Evolutionary conservation across 2,113 vertebrate species (phyloP), one percentile per base, ranked within the genome.

Genomic region (Eolophus roseicapilla): DNA sequence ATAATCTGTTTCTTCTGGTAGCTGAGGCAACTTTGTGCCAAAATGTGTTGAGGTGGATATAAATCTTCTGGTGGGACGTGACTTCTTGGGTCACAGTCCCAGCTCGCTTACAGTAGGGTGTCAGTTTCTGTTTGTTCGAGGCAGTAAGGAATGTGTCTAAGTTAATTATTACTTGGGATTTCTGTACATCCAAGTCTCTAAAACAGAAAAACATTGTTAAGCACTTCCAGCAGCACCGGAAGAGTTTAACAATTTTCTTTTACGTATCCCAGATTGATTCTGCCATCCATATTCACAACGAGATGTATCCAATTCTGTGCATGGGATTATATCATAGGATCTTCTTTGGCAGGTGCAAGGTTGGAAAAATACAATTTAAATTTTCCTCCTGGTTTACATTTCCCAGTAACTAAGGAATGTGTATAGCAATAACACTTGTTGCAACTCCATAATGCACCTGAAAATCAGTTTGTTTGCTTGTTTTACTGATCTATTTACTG

Each of bases 81-180:
- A 49, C 69, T 84, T 44, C 73, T 81, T 73, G 74, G 57, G 88
- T 82, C 83, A 93, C 62, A 79, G 49, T 73, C 46, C 25, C 78
- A 28, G 49, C 53, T 91, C 8, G 3, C 77, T 75, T 89, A 93
- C 6, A 6, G 44, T 46, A 82, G 31, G 12, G 57, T 91, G 88
- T 85, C 83, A 87, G 52, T 59, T 96, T 92, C 25, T 94, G 62
- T 91, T 94, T 94, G 74, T 71, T 82, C 63, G 88, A 53, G 49
- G 86, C 62, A 76, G 49, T 50, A 82, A 91, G 52, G 77, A 93
- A 92, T 94, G 86, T 29, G 19, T 68, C 46, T 33, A 50, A 91
- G 79, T 92, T 94, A 94, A 91, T 93, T 46, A 94, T 91, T 92
- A 88, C 64, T 80, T 77, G 33, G 19, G 29, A 64, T 62, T 94